phyloP scores from a whole-genome alignment of 2,888 invertebrate species.

The Acronicta psi region DNA sequence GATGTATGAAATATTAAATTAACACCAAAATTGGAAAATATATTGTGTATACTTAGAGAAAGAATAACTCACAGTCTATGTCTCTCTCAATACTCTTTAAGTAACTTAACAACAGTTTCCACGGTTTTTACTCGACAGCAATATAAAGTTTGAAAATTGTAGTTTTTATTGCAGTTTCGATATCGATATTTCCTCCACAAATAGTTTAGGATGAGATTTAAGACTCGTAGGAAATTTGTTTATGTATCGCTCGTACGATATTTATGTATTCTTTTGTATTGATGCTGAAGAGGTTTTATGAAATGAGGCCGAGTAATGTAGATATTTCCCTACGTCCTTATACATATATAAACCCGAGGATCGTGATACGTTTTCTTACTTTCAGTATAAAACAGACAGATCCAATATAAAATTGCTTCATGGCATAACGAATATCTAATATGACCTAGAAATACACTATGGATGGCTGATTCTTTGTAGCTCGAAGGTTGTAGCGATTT shows the following conservation, averaged over 20 bases:
- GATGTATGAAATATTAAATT: background rate
- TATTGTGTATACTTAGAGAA: conserved; percentile 28
- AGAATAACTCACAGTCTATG: conserved; percentile 41
- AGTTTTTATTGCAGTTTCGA: conserved; percentile 63
- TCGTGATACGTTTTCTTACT: background rate
- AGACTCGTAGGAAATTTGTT: conserved; percentile 20
- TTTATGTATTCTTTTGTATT: conserved; percentile 8
- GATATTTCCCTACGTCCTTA: background rate
- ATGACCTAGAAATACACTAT: no score
- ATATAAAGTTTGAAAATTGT: conserved; percentile 62
- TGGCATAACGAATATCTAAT: no score
- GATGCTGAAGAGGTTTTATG: background rate
- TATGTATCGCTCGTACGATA: conserved; percentile 14
- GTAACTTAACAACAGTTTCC: conserved; percentile 57
- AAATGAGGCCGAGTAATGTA: background rate
- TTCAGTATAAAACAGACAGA: background rate
- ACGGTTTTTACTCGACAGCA: conserved; percentile 45
- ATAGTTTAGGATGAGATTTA: conserved; percentile 20
- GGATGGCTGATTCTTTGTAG: no score
- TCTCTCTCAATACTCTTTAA: conserved; percentile 60
- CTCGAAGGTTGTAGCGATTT: no score
- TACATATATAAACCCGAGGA: background rate
- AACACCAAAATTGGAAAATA: conserved; percentile 45
- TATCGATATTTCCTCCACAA: conserved; percentile 49
- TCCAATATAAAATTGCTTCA: no score